A percentile compares a stretch with the other conserved stretches of the same genome.
phyloP scores from a whole-genome alignment of 1,140 invertebrate genomes.

The Doryteuthis pealeii region DNA sequence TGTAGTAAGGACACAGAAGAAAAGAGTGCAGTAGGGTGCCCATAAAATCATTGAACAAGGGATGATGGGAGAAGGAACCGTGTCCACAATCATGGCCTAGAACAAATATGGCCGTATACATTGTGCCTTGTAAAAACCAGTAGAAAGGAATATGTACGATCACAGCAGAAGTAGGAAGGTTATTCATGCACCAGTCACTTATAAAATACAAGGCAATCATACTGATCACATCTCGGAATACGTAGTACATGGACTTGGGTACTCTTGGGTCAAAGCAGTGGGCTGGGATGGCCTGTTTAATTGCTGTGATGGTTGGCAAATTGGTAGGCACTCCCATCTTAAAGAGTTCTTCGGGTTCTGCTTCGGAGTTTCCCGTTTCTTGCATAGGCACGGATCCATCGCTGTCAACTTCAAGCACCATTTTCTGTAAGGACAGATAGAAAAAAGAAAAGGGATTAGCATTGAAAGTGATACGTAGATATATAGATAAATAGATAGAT shows the following conservation, averaged over 20 bases:
- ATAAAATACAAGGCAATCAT: conserved; percentile 39
- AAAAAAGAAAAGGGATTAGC: neutral
- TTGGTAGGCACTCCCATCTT: conserved; percentile 28
- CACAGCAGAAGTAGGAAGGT: conserved; percentile 17
- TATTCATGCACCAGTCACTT: conserved; percentile 23
- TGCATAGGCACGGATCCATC: conserved; percentile 3
- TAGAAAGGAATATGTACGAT: conserved; percentile 32
- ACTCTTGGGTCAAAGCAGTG: conserved; percentile 52
- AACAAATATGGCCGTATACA: conserved; percentile 58
- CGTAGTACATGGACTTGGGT: conserved; percentile 51
- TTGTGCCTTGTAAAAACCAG: conserved; percentile 56
- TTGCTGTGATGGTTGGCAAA: conserved; percentile 45
- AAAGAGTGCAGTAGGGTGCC: conserved; percentile 45
- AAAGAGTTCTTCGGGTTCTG: conserved; percentile 15
- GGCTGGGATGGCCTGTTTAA: conserved; percentile 49
- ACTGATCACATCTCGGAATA: conserved; percentile 47
- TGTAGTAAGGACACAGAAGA: conserved; percentile 46
- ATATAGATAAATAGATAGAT: too few species aligned
- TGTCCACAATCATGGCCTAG: conserved; percentile 62
- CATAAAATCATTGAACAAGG: conserved; percentile 43
- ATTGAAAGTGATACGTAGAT: too few species aligned
- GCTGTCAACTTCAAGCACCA: conserved; percentile 14
- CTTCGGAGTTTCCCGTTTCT: neutral
- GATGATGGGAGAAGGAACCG: conserved; percentile 57
- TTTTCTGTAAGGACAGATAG: neutral